Conservation (phyloP, 2,888 invertebrate species). For the Heteromurus nitidus region DNA sequence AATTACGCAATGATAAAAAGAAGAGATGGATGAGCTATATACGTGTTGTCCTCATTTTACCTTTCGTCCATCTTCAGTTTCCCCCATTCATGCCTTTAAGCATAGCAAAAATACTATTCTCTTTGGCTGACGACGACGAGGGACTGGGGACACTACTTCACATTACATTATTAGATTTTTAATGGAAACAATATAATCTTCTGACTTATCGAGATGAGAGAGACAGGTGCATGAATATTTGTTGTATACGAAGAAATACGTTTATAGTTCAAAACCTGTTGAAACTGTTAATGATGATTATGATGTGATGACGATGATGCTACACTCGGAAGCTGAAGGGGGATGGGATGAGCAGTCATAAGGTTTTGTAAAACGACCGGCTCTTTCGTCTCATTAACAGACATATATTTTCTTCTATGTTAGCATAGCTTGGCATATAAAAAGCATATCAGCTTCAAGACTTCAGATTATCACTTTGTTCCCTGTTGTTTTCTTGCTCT, state of each 20-base stretch:
- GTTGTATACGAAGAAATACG: not conserved
- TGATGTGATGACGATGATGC: constrained; percentile 14
- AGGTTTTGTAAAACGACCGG: constrained; percentile 12
- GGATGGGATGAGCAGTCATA: constrained; percentile 25
- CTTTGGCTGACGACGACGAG: not conserved
- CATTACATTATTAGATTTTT: not conserved
- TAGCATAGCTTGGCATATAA: too few relatives aligned
- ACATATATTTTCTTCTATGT: not conserved
- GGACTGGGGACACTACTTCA: not conserved
- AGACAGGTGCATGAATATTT: not conserved
- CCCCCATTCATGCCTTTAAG: not conserved
- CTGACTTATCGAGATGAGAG: constrained; percentile 25
- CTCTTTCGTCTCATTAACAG: constrained; percentile 24
- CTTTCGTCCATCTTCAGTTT: constrained; percentile 33
- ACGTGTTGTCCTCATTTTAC: constrained; percentile 26
- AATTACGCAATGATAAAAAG: constrained; percentile 48
- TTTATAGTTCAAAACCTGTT: constrained; percentile 34
- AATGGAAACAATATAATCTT: constrained; percentile 2
- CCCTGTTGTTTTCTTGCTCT: not conserved
- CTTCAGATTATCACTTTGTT: not conserved
- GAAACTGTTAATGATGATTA: constrained; percentile 36
- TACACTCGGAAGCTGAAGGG: constrained; percentile 45
- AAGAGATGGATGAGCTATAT: constrained; percentile 33
- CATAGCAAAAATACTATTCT: not conserved
- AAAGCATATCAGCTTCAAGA: not conserved